Evolutionary conservation across 2,797 vertebrate species (phyloP).

Genomic region (Ambastaia sidthimunki): DNA sequence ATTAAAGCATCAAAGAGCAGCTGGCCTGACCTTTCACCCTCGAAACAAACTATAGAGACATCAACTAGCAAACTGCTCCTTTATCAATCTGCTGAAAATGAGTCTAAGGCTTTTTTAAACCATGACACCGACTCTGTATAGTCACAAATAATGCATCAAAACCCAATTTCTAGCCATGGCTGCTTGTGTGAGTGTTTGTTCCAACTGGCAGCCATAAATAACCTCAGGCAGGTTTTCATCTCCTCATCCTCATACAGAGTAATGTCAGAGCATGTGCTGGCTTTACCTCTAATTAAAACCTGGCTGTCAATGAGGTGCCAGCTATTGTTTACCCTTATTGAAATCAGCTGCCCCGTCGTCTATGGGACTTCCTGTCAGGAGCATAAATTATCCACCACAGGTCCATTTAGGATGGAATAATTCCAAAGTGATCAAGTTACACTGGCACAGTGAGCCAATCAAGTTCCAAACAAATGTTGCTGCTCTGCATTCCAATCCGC

Average conservation of each 20-base stretch:
- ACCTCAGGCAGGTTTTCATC: conserved; percentile 47
- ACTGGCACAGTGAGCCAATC: conserved; percentile 19
- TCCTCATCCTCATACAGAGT: conserved; percentile 41
- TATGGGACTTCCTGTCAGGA: conserved; percentile 40
- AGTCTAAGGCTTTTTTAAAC: not conserved
- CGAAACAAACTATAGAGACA: too few relatives aligned
- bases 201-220: conserved; percentile 38
- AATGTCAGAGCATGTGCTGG: conserved; percentile 37
- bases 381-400: conserved; percentile 36
- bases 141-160: conserved; percentile 15
- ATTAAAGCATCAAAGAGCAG: too few relatives aligned
- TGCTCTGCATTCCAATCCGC: conserved; percentile 15
- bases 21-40: too few relatives aligned
- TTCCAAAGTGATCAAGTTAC: conserved; percentile 33
- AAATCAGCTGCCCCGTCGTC: conserved; percentile 48
- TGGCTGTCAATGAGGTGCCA: conserved; percentile 41
- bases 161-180: conserved; percentile 7
- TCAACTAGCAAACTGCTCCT: not conserved
- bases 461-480: conserved; percentile 16
- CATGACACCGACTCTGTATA: conserved; percentile 8
- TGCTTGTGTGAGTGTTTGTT: conserved; percentile 32
- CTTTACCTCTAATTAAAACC: conserved; percentile 58
- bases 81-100: not conserved
- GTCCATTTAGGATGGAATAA: conserved; percentile 19
- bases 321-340: conserved; percentile 56